Conservation (phyloP, 2,113 vertebrate genomes). For the Athene noctua region DNA sequence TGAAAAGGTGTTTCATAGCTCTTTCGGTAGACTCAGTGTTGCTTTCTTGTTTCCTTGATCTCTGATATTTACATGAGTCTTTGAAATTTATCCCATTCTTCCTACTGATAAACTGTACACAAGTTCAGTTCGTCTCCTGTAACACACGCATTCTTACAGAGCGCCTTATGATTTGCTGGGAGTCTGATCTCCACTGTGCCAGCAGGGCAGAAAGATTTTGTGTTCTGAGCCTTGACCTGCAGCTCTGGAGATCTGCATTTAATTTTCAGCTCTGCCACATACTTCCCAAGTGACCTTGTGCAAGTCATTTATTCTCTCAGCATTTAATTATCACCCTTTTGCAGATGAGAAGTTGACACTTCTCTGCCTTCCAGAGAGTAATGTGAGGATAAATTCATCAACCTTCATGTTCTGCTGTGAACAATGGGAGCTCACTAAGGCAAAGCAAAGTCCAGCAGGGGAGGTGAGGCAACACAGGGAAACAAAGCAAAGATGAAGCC, state of each 20-base stretch:
- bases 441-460: constrained; percentile 31
- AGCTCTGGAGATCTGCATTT: constrained; percentile 61
- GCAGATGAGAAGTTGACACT: constrained; percentile 71
- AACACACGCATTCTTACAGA: neutral
- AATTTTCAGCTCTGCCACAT: constrained; percentile 66
- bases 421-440: constrained; percentile 58
- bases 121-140: neutral
- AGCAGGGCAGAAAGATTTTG: constrained; percentile 28
- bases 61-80: neutral
- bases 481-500: constrained; percentile 31
- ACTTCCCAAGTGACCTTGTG: constrained; percentile 70
- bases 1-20: neutral
- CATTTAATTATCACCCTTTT: constrained; percentile 72
- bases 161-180: neutral
- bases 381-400: constrained; percentile 71
- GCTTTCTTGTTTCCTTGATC: neutral
- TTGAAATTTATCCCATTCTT: neutral
- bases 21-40: neutral
- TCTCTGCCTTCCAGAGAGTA: constrained; percentile 63
- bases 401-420: constrained; percentile 58
- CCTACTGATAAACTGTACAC: neutral
- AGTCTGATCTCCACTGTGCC: constrained; percentile 4
- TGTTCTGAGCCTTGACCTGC: constrained; percentile 55
- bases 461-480: neutral
- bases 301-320: constrained; percentile 65